Conservation (phyloP, 2,888 invertebrate species). For the Dryobota labecula region DNA sequence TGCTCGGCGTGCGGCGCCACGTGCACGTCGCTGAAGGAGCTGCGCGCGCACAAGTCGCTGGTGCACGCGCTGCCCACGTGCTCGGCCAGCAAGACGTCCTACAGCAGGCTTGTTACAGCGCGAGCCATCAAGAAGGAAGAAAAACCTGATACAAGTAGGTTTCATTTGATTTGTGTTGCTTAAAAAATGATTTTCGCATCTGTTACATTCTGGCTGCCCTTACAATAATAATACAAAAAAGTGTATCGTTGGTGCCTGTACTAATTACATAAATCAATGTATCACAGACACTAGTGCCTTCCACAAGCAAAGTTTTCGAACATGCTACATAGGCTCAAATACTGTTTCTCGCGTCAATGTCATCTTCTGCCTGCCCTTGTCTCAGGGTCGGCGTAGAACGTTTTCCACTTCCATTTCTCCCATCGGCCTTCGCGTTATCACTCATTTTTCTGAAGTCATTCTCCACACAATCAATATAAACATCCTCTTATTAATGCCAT, state of each 20-base stretch:
- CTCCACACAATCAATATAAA: neutral
- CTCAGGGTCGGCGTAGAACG: no score
- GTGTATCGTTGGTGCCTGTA: neutral
- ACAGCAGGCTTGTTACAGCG: slow-evolving; percentile 78
- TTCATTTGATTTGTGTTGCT: neutral
- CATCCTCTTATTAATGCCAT: neutral
- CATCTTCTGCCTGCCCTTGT: neutral
- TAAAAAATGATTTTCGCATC: neutral
- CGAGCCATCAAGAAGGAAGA: slow-evolving; percentile 87
- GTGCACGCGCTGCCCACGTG: slow-evolving; percentile 85
- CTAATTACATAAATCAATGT: neutral
- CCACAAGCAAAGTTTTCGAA: neutral
- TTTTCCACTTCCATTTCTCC: neutral
- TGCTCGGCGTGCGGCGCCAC: slow-evolving; percentile 88
- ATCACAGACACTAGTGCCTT: neutral
- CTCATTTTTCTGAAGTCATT: neutral
- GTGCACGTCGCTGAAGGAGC: slow-evolving; percentile 92
- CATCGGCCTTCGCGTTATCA: neutral
- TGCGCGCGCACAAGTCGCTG: slow-evolving; percentile 91
- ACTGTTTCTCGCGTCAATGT: neutral
- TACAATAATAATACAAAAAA: neutral
- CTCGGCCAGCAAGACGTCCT: slow-evolving; percentile 73
- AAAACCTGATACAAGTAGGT: slow-evolving; percentile 79
- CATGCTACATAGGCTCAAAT: neutral
- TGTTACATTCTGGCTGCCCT: neutral